These are phyloP conservation scores for Dromas ardeola DNA, from an alignment of 2,113 vertebrate species.

Conservation along the genomic window DNA sequence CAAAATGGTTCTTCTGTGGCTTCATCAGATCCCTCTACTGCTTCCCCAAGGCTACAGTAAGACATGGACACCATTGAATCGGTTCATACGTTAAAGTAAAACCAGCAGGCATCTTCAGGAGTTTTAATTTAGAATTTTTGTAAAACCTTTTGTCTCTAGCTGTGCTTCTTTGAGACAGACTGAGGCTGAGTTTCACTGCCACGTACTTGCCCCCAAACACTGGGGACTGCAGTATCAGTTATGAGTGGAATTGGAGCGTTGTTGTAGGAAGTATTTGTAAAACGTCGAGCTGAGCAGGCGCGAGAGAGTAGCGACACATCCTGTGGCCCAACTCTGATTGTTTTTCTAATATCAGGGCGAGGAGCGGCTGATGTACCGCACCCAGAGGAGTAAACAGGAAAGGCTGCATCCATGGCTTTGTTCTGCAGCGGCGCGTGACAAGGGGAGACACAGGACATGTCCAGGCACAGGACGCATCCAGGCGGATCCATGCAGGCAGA, in stretches of 20 bases:
- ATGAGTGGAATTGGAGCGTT: background rate
- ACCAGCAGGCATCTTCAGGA: background rate
- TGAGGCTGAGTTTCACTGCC: background rate
- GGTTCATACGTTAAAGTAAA: background rate
- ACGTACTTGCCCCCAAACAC: background rate
- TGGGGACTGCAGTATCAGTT: background rate
- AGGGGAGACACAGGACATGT: background rate
- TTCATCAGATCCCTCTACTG: background rate
- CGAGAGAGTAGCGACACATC: background rate
- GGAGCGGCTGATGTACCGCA: background rate
- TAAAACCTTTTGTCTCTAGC: background rate
- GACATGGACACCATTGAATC: background rate
- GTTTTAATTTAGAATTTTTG: background rate
- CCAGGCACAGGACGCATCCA: background rate
- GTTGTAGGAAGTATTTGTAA: background rate
- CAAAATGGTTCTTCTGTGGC: background rate
- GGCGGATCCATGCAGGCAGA: background rate
- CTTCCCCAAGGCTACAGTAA: background rate
- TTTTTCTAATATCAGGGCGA: background rate
- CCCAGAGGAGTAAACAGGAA: conserved; percentile 48
- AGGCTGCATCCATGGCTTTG: background rate
- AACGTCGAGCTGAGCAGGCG: background rate
- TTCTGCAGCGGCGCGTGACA: background rate
- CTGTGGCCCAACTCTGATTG: background rate
- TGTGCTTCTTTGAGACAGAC: background rate